Evolutionary conservation across 2,113 vertebrate genomes (phyloP), one percentile per base, ranked within the genome.

Genomic region (Columba livia): DNA sequence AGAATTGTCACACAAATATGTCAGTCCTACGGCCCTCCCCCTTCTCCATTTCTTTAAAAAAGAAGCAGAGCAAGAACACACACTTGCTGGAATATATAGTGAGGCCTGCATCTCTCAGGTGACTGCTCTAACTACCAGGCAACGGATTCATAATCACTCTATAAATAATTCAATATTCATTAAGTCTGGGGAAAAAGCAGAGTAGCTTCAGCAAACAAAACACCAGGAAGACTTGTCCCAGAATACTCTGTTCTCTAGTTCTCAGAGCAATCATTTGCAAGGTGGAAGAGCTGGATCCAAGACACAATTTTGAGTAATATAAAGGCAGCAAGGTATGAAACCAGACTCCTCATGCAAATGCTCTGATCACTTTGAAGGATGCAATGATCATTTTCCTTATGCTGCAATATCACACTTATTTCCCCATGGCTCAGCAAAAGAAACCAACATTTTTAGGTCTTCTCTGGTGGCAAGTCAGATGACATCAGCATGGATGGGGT

Each of bases 101-200:
- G 50, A 96, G 61, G 83, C 17, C 15, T 0, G 0, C 50, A 9
- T 47, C 56, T 83, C 78, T 89, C 48, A 44, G 29, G 53, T 89
- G 70, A 58, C 57, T 50, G 18, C 61, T 87, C 38, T 85, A 79
- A 69, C 66, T 58, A 82, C n/a, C 44, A 91, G 50, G 62, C 50
- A 91, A 91, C 42, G n/a, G 91, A 75, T 87, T 91, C 57, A 82
- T 53, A 85, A 91, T 88, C 58, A 79, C 44, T 19, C 74, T 79
- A 57, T 81, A 95, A 92, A 91, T 92, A 91, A 89, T 89, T 87
- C 89, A 89, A 90, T 87, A 94, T 58, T 89, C 50, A 95, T 92
- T 88, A 90, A 87, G n/a, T 38, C 78, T 44, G 12, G 28, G 36
- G 40, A 58, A 87, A 94, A 77, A 70, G 73, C 74, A 65, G 54